Base-by-base conservation (phyloP, 2,797 vertebrate species). In the Sebastes melanostomus region DNA sequence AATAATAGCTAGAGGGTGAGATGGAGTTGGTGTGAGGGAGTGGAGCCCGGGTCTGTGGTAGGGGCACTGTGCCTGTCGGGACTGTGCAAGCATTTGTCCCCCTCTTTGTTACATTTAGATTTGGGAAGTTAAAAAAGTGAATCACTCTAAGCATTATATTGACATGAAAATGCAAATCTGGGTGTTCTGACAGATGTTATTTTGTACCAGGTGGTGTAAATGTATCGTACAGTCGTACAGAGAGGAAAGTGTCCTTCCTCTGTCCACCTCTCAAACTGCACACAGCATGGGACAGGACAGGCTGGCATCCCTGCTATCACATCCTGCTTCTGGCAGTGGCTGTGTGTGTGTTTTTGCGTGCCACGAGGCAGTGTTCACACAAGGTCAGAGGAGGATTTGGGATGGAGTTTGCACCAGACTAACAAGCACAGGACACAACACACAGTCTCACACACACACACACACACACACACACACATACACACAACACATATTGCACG, bases 381-480 rank as follows among this genome's bases (percentile, higher is more conserved):
- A 82, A 88, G 77, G 84, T 85, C 82, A 75, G 36, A 18, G 30
- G 27, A 63, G 65, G 86, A 79, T 86, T 88, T 77, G 27, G 25
- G 81, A 84, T 54, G 58, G 27, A 60, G 36, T 50, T 29, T 77
- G 32, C 52, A 54, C n/a, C 52, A 54, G 9, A 54, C 52, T 54
- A 1, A 36, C 54, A 27, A 42, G 8, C 32, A 66, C 22, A 73
- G 2, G 7, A 65, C 58, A 61, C 14, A 22, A 14, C 32, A 55
- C 34, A 55, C 22, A 69, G 36, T 38, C 36, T 38, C 34, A 55
- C 46, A 42, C 13, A 36, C 10, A 36, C 60, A 62, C 34, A 55
- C 22, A 69, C 38, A 61, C 61, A 42, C 13, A 34, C 6, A 24
- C 60, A 62, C 10, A 62, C 60, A 62, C 65, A 67, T 22, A 46